Percentiles rank a stretch among this genome's conserved stretches.
phyloP scores from a whole-genome alignment of 2,888 invertebrate genomes.

The Steinernema scapterisci region DNA sequence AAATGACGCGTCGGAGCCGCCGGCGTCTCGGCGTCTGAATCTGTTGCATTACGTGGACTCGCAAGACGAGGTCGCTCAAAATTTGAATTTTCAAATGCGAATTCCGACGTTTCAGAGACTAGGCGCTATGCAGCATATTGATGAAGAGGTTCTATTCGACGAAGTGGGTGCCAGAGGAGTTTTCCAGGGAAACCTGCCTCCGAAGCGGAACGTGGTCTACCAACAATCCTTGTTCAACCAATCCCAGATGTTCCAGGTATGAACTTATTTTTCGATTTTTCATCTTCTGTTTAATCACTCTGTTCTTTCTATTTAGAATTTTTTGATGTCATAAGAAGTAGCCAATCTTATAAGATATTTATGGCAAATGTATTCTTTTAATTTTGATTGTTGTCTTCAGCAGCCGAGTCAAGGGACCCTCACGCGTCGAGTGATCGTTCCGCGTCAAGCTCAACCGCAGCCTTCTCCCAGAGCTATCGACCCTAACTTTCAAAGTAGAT shows the following conservation, averaged over 20 bases:
- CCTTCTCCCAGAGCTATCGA: not conserved
- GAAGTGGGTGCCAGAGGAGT: not conserved
- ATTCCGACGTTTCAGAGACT: not conserved
- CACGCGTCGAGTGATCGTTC: not conserved
- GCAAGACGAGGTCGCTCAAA: not conserved
- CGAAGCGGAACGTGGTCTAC: not conserved
- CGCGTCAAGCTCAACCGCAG: not conserved
- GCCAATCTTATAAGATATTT: too few species aligned
- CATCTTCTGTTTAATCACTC: too few species aligned
- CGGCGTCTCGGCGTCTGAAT: not conserved
- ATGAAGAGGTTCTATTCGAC: not conserved
- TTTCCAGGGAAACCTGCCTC: not conserved
- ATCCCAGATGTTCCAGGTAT: not conserved
- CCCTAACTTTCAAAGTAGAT: not conserved
- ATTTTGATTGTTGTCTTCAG: not conserved
- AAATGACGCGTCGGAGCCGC: not conserved
- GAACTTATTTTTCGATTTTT: not conserved
- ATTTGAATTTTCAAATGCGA: slow-evolving; percentile 25
- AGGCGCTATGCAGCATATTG: not conserved
- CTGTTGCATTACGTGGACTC: slow-evolving; percentile 22
- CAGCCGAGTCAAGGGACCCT: not conserved
- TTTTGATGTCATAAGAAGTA: too few species aligned
- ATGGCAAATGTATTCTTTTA: too few species aligned
- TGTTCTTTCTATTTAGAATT: too few species aligned
- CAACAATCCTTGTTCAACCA: not conserved